A percentile compares a stretch with the other conserved stretches of the same genome.
Evolutionary conservation across 2,888 invertebrate genomes (phyloP).

Genomic region (Pardosa pseudoannulata): DNA sequence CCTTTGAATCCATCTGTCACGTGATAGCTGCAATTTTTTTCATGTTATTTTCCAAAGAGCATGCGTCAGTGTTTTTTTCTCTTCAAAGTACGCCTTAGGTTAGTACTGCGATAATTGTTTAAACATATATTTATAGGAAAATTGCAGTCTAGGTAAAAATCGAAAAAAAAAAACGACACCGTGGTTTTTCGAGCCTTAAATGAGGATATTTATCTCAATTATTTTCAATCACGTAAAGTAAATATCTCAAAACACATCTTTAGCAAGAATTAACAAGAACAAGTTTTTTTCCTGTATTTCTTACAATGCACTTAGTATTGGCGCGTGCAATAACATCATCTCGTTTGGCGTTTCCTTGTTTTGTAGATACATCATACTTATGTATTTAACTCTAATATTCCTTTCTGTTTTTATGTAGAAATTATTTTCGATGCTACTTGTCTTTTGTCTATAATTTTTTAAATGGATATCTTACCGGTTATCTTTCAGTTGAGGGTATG

Average conservation of each 20-base stretch:
- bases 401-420: too few species aligned
- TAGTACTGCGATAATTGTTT: not conserved
- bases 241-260: not conserved
- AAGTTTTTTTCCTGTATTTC: not conserved
- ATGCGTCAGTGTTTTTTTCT: not conserved
- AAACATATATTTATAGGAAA: slow-evolving; percentile 12
- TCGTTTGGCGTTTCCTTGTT: too few species aligned
- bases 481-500: too few species aligned
- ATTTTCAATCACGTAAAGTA: not conserved
- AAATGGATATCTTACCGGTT: too few species aligned
- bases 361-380: too few species aligned
- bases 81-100: not conserved
- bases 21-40: not conserved
- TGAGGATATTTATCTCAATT: slow-evolving; percentile 1
- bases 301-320: too few species aligned
- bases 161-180: not conserved
- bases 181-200: not conserved
- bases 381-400: too few species aligned
- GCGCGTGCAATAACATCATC: too few species aligned
- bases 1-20: slow-evolving; percentile 65
- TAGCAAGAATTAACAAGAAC: not conserved
- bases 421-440: too few species aligned
- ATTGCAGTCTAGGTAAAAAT: not conserved
- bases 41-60: not conserved
- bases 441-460: too few species aligned